phyloP scores from a whole-genome alignment of 2,888 invertebrate genomes.

The Campoletis raptor region DNA sequence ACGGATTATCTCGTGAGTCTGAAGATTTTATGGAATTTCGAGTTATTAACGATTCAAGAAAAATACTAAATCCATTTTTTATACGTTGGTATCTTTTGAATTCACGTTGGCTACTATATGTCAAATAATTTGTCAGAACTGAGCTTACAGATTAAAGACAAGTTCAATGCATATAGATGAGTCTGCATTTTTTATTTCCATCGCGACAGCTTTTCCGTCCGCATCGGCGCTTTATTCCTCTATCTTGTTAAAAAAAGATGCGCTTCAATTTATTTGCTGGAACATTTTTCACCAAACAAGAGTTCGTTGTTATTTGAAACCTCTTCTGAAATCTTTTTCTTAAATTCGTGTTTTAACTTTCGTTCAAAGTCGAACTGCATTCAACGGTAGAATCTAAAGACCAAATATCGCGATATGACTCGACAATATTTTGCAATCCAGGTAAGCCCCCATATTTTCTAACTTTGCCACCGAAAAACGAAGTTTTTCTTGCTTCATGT shows the following conservation, averaged over 20 bases:
- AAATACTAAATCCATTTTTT: neutral
- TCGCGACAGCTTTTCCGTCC: conserved; percentile 15
- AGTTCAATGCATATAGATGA: conserved; percentile 59
- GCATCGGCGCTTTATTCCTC: neutral
- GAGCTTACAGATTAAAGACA: conserved; percentile 32
- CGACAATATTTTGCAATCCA: neutral
- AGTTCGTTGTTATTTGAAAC: neutral
- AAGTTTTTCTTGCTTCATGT: neutral
- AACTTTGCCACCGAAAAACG: neutral
- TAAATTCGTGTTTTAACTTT: neutral
- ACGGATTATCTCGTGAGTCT: neutral
- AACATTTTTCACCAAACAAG: neutral
- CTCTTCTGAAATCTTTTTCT: neutral
- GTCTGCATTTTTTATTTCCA: conserved; percentile 34
- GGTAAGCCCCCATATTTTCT: neutral
- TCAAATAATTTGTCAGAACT: conserved; percentile 10
- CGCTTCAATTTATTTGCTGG: neutral
- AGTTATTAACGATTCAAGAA: neutral
- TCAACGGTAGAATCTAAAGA: neutral
- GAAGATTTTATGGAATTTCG: neutral
- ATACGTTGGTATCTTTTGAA: neutral
- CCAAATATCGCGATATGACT: neutral
- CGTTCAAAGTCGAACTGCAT: neutral
- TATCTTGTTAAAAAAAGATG: conserved; percentile 20
- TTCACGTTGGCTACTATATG: neutral